Evolutionary conservation across 2,113 vertebrate species (phyloP).

Genomic region (Hypomesus transpacificus): DNA sequence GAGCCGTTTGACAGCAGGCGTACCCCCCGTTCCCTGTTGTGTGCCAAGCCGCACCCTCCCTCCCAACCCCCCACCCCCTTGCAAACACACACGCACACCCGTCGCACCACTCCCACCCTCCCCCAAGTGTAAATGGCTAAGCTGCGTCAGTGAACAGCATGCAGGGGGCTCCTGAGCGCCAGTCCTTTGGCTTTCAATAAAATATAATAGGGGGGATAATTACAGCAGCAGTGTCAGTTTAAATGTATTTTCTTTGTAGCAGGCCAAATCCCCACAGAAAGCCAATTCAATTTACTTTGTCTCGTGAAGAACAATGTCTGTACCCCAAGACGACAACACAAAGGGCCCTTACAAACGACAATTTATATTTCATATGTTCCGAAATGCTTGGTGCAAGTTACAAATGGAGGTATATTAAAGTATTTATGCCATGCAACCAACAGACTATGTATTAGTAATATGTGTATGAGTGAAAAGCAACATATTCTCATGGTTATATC

Average conservation of each 20-base stretch:
- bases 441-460: conserved; percentile 78
- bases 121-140: background rate
- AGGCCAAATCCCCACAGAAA: conserved; percentile 74
- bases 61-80: background rate
- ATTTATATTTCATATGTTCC: conserved; percentile 83
- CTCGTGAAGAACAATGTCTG: conserved; percentile 44
- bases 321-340: conserved; percentile 58
- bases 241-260: conserved; percentile 77
- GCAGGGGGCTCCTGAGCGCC: background rate
- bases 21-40: background rate
- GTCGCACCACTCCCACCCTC: background rate
- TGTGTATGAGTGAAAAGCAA: conserved; percentile 47
- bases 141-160: background rate
- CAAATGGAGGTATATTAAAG: conserved; percentile 79
- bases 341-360: conserved; percentile 78
- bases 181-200: conserved; percentile 2
- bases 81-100: background rate
- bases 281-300: conserved; percentile 78
- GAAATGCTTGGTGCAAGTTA: conserved; percentile 69
- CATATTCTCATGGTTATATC: conserved; percentile 64
- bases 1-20: background rate
- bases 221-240: conserved; percentile 76
- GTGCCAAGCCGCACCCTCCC: background rate
- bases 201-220: conserved; percentile 60
- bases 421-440: conserved; percentile 78